Percentiles rank a stretch among this genome's conserved stretches.
Conservation (phyloP, 2,797 vertebrate species). For the Gymnodraco acuticeps region DNA sequence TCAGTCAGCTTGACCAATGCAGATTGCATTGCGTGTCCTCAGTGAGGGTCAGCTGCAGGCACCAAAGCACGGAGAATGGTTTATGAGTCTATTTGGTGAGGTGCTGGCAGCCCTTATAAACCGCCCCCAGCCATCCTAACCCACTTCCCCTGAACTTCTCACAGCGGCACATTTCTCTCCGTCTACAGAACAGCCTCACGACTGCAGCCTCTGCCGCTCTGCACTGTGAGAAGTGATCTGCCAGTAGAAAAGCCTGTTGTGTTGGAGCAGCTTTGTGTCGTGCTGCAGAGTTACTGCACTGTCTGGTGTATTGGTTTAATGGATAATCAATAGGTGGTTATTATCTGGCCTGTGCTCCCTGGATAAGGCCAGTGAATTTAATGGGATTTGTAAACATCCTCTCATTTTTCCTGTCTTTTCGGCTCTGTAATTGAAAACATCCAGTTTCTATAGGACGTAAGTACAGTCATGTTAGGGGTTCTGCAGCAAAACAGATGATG, state of each 20-base stretch:
- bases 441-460: conserved; percentile 44
- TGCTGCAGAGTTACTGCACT: conserved; percentile 56
- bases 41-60: conserved; percentile 44
- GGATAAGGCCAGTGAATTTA: conserved; percentile 66
- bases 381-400: conserved; percentile 81
- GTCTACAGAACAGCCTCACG: conserved; percentile 24
- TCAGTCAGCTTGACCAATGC: conserved; percentile 23
- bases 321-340: conserved; percentile 85
- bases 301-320: conserved; percentile 76
- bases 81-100: conserved; percentile 57
- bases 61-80: conserved; percentile 43
- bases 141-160: conserved; percentile 22
- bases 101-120: conserved; percentile 11
- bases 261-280: conserved; percentile 50
- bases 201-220: conserved; percentile 26
- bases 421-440: conserved; percentile 76
- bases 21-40: conserved; percentile 41
- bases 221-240: conserved; percentile 47
- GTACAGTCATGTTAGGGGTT: conserved; percentile 38
- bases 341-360: conserved; percentile 75
- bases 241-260: conserved; percentile 50
- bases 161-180: conserved; percentile 40
- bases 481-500: conserved; percentile 39
- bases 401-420: conserved; percentile 77
- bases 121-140: not conserved